phyloP scores from a whole-genome alignment of 2,797 vertebrate genomes.

The Muraenolepis orangiensis region DNA sequence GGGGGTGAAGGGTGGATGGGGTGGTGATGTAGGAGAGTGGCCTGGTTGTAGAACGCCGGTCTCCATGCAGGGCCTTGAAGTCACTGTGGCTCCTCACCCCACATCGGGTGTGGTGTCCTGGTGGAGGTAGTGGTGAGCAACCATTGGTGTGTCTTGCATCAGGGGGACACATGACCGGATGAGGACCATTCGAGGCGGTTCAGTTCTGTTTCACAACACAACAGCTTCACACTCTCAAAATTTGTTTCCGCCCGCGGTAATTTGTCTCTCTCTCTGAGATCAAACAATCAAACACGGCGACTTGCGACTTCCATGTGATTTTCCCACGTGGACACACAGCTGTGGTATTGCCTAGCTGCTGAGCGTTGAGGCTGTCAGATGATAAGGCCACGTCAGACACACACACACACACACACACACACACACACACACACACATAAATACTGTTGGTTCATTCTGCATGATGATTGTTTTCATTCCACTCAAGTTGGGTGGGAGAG shows the following conservation, averaged over 20 bases:
- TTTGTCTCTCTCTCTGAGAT: neutral
- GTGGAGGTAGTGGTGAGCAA: slow-evolving; percentile 1
- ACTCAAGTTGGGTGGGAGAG: neutral
- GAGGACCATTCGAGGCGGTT: neutral
- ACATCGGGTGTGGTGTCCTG: slow-evolving; percentile 9
- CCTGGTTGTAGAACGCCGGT: slow-evolving; percentile 52
- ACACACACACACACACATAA: slow-evolving; percentile 14
- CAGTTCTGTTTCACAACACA: neutral
- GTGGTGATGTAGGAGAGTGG: slow-evolving; percentile 60
- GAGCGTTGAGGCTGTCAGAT: slow-evolving; percentile 59
- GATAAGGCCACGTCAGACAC: slow-evolving; percentile 67
- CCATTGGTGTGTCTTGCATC: neutral
- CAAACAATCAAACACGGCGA: neutral
- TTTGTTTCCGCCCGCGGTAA: neutral
- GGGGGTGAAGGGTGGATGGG: slow-evolving; percentile 58
- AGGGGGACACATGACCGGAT: slow-evolving; percentile 15
- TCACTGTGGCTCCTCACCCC: slow-evolving; percentile 30
- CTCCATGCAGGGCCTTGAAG: slow-evolving; percentile 32
- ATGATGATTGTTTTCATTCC: neutral
- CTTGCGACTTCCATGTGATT: neutral
- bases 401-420: slow-evolving; percentile 50
- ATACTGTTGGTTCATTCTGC: neutral
- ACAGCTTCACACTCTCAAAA: neutral
- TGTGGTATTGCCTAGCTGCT: slow-evolving; percentile 33
- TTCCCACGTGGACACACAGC: slow-evolving; percentile 9